Evolutionary conservation across 2,888 invertebrate species (phyloP), one percentile per base, ranked within the genome.

Genomic region (Octonoba sinensis): DNA sequence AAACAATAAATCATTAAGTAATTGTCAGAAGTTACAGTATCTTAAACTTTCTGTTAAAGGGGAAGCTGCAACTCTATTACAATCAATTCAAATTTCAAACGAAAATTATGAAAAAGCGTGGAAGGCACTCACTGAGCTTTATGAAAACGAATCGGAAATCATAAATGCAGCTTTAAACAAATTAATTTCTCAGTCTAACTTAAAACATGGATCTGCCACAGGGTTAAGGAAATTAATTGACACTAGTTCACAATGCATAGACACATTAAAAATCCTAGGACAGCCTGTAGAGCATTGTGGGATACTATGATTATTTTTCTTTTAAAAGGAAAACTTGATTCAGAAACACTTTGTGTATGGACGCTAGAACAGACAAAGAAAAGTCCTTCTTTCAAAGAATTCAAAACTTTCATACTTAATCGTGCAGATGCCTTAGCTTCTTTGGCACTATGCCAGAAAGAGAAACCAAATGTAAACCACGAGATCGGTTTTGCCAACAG

Each of bases 251-350:
- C 70, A 57, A 20, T 70, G 57, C 22, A 56, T 70, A 18, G 56
- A 70, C 15, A 57, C 70, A n/a, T 57, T 70, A 18, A 59, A 44
- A 12, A n/a, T 56, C 22, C 46, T 70, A 36, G 11, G 27, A 18
- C 57, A 70, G 22, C 70, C 70, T 51, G 59, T 59, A 16, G 36
- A 70, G 13, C 56, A 70, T 36, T 70, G n/a, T n/a, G 56, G 57
- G 70, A 57, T 36, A 62, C 60, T 2, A 62, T 62, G 2, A 62
- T 62, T 27, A 62, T 62, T 27, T 62, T 62, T 27, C 22, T 62
- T 4, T 62, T 62, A 62, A 62, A 62, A n/a, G 36, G 36, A 8
- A 62, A 62, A 27, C 36, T n/a, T 8, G 60, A 62, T 62, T 16
- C 24, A 1, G 51, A 27, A 51, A 51, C 51, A 3, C 51, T 51